phyloP scores from a whole-genome alignment of 2,113 vertebrate species.

The Empidonax traillii region DNA sequence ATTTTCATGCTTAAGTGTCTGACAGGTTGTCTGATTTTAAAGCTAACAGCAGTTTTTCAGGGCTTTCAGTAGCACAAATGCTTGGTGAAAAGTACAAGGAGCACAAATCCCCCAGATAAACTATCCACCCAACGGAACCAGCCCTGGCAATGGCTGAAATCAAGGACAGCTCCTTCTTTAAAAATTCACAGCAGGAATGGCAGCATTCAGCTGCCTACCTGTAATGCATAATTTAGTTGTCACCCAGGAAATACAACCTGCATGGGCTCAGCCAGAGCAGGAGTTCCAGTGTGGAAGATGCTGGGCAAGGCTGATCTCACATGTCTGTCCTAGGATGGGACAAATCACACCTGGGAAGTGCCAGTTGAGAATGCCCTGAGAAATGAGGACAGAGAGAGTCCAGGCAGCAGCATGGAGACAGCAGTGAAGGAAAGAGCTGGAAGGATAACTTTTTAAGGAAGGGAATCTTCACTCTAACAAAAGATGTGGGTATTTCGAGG shows the following conservation, averaged over 20 bases:
- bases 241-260: not conserved
- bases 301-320: not conserved
- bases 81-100: not conserved
- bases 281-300: not conserved
- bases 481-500: not conserved
- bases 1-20: not conserved
- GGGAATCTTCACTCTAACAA: not conserved
- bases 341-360: not conserved
- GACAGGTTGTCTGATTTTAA: not conserved
- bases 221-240: not conserved
- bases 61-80: not conserved
- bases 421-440: not conserved
- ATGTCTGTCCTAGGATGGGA: not conserved
- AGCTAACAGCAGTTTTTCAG: not conserved
- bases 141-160: not conserved
- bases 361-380: not conserved
- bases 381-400: not conserved
- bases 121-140: not conserved
- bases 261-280: not conserved
- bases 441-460: not conserved
- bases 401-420: not conserved
- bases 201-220: not conserved
- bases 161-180: not conserved
- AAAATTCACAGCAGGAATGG: not conserved
- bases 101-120: not conserved